Conservation (phyloP, 35 echinoderm and acorn worm genomes). For the Stichopus chloronotus region DNA sequence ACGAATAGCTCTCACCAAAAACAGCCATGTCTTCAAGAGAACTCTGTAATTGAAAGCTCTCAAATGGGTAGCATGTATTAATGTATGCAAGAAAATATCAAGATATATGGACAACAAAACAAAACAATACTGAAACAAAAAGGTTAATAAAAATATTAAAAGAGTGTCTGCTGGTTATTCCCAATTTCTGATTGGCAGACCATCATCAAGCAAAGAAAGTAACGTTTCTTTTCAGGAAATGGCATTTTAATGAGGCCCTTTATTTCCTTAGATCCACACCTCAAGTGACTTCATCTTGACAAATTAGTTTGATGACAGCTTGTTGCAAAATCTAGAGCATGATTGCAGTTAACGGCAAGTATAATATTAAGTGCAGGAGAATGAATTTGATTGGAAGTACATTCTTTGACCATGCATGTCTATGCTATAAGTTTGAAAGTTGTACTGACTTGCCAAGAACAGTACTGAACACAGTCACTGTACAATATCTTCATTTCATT, state of each 20-base stretch:
- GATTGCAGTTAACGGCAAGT: too few relatives aligned
- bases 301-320: background rate
- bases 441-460: too few relatives aligned
- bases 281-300: background rate
- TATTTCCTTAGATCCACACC: background rate
- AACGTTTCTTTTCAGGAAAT: background rate
- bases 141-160: background rate
- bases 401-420: too few relatives aligned
- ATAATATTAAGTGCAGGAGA: too few relatives aligned
- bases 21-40: slow-evolving; percentile 50
- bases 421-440: too few relatives aligned
- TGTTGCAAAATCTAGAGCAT: too few relatives aligned
- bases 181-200: slow-evolving; percentile 26
- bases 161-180: background rate
- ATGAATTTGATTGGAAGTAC: too few relatives aligned
- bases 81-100: slow-evolving; percentile 26
- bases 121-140: background rate
- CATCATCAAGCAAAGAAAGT: background rate
- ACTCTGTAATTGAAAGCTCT: slow-evolving; percentile 43
- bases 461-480: too few relatives aligned
- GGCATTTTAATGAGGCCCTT: background rate
- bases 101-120: background rate
- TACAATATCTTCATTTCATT: too few relatives aligned
- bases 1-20: slow-evolving; percentile 29
- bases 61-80: slow-evolving; percentile 30